Conservation (phyloP, 2,113 vertebrate genomes). For the Ophiodon elongatus region DNA sequence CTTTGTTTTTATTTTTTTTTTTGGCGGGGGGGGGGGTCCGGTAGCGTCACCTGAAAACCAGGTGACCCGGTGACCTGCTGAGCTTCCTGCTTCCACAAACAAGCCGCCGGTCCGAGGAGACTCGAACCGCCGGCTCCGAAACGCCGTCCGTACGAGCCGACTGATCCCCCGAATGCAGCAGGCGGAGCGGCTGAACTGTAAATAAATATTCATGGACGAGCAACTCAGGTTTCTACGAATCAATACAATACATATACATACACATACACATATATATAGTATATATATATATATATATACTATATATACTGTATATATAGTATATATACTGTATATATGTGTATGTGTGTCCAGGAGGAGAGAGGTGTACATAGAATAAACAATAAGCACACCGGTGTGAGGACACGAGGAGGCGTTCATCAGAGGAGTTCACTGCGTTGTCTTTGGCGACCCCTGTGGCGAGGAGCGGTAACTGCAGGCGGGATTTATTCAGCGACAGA, state of each 20-base stretch:
- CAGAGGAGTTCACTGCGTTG: too few relatives aligned
- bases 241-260: slow-evolving; percentile 61
- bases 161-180: slow-evolving; percentile 10
- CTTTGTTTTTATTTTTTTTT: too few relatives aligned
- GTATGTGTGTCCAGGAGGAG: slow-evolving; percentile 7
- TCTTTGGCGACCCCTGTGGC: too few relatives aligned
- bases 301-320: not conserved
- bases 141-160: slow-evolving; percentile 14
- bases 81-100: slow-evolving; percentile 20
- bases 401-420: not conserved
- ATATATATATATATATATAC: too few relatives aligned
- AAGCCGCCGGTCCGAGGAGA: not conserved
- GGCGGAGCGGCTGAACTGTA: slow-evolving; percentile 53
- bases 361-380: too few relatives aligned
- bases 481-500: too few relatives aligned
- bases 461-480: too few relatives aligned
- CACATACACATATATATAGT: not conserved
- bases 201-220: slow-evolving; percentile 38
- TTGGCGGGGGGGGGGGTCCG: not conserved
- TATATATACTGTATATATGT: not conserved
- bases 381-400: slow-evolving; percentile 35
- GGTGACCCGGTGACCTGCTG: not conserved
- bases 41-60: not conserved
- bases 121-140: not conserved
- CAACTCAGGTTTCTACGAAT: slow-evolving; percentile 80